Conservation (phyloP, 2,888 invertebrate genomes). For the Onthophagus sagittarius region DNA sequence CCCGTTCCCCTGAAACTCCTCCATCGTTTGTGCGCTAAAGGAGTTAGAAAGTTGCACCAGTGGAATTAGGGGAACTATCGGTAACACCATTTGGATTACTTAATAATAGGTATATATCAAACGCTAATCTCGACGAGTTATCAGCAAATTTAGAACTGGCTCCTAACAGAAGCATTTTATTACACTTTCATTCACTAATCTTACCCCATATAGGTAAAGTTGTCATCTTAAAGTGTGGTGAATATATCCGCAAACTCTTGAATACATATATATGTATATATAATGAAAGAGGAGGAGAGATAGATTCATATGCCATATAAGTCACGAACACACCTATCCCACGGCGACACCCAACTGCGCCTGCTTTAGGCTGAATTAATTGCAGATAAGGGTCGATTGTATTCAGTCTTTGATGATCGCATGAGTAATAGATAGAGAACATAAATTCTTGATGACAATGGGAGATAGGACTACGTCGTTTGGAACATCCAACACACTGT, state of each 20-base stretch:
- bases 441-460: background rate
- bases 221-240: too few relatives aligned
- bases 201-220: background rate
- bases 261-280: too few relatives aligned
- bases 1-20: background rate
- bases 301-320: conserved; percentile 37
- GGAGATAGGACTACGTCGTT: background rate
- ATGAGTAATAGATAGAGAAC: background rate
- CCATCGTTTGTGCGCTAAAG: background rate
- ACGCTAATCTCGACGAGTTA: background rate
- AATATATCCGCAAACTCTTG: too few relatives aligned
- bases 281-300: too few relatives aligned
- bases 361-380: background rate
- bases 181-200: background rate
- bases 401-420: background rate
- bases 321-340: conserved; percentile 24
- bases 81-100: background rate
- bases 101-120: background rate
- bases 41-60: background rate
- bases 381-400: background rate
- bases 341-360: background rate
- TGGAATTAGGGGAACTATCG: background rate
- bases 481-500: background rate
- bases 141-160: background rate
- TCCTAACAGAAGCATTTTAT: background rate